A percentile compares a stretch with the other conserved stretches of the same genome.
Conservation (phyloP, 2,113 vertebrate genomes). For the Pyxicephalus adspersus region DNA sequence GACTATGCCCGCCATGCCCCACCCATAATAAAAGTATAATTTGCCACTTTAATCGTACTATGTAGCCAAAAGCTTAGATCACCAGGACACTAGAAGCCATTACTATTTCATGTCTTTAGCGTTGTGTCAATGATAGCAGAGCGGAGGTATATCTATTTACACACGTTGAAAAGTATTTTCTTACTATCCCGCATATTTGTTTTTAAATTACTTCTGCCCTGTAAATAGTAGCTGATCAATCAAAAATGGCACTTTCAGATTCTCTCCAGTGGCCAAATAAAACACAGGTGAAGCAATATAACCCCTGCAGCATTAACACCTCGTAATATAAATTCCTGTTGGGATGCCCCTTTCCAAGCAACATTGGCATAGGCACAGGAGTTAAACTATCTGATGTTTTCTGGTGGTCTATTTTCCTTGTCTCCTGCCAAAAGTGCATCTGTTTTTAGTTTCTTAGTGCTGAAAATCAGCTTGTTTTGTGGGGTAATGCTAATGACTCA, state of each 20-base stretch:
- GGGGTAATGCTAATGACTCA: constrained; percentile 72
- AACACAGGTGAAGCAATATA: constrained; percentile 33
- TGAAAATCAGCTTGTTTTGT: constrained; percentile 53
- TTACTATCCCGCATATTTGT: too few relatives aligned
- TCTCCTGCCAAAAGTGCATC: constrained; percentile 71
- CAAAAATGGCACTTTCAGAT: constrained; percentile 2
- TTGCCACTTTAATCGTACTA: too few relatives aligned
- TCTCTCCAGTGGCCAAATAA: constrained; percentile 19
- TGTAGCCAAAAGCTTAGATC: too few relatives aligned
- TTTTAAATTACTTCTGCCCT: too few relatives aligned
- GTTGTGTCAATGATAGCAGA: too few relatives aligned
- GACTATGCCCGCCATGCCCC: too few relatives aligned
- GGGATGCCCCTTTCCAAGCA: constrained; percentile 58
- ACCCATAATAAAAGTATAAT: too few relatives aligned
- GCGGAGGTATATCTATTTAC: too few relatives aligned
- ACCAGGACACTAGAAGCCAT: too few relatives aligned
- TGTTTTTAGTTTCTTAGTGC: constrained; percentile 68
- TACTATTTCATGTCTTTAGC: too few relatives aligned
- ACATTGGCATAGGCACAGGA: constrained; percentile 72
- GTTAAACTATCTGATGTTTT: constrained; percentile 76
- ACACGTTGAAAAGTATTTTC: too few relatives aligned
- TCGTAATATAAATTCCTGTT: constrained; percentile 35
- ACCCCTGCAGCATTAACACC: constrained; percentile 28
- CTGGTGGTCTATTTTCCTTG: constrained; percentile 67
- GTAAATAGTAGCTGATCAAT: neutral